Evolutionary conservation across 2,113 vertebrate species (phyloP), one percentile per base, ranked within the genome.

Genomic region (Ceyx margarethae): DNA sequence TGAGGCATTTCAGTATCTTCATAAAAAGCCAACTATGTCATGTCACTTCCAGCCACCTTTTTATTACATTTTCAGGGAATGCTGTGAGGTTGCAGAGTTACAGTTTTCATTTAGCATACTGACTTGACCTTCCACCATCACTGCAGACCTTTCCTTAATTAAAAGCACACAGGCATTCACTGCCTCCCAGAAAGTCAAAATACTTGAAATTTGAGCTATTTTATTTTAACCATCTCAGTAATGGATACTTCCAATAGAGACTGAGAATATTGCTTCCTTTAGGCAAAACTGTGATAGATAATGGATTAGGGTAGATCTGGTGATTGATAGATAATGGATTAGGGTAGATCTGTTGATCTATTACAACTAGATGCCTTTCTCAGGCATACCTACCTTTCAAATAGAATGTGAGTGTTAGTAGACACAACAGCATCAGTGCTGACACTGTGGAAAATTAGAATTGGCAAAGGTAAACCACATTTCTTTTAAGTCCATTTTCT

Each of bases 141-240:
- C 82, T 57, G 21, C 8, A 57, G 48, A 78, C 76, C 58, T 95
- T 23, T 11, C 80, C 91, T 96, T 96, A 95, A 97, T 96, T 97
- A 95, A 95, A 93, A 92, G 65, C 37, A 77, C 43, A 73, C 31
- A 51, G 67, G 40, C 77, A 53, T 14, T 42, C 62, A 19, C 8
- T 37, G 31, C 29, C 62, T 93, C 51, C 64, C 46, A 73, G 73
- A 75, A 92, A 88, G 73, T 65, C 48, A 89, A 94, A 89, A 78
- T 74, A 83, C 18, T 84, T 93, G 11, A 35, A n/a, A 72, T 80
- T 50, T 76, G 28, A 87, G 40, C 48, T 40, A 33, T 81, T 75
- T 83, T 5, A 20, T 75, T 92, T 66, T 81, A 93, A 48, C 60
- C 45, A 53, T n/a, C 20, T 42, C 56, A 48, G 26, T 75, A 61